Conservation (phyloP, 2,113 vertebrate species). For the Calyptommatus sinebrachiatus region DNA sequence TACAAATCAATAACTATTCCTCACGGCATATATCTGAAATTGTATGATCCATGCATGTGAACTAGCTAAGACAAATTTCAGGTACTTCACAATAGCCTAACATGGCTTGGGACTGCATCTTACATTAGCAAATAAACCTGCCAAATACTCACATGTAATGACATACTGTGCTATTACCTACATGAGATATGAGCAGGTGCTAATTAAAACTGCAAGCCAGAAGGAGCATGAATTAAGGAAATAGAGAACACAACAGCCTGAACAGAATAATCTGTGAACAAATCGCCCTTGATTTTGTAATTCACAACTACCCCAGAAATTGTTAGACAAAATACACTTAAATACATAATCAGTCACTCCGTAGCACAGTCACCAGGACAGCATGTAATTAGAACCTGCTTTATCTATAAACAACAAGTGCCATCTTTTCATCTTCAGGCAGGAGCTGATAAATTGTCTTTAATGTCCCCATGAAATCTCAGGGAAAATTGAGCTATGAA, state of each 20-base stretch:
- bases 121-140: conserved; percentile 37
- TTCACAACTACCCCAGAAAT: conserved; percentile 71
- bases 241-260: conserved; percentile 32
- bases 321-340: conserved; percentile 72
- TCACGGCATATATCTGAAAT: no score
- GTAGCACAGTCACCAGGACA: conserved; percentile 67
- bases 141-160: conserved; percentile 50
- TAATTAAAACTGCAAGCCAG: conserved; percentile 79
- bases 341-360: conserved; percentile 69
- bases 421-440: conserved; percentile 9
- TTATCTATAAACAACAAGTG: conserved; percentile 32
- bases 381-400: conserved; percentile 69
- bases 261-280: conserved; percentile 62
- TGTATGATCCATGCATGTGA: neutral
- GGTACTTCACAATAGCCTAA: neutral
- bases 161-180: conserved; percentile 64
- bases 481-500: neutral
- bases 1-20: neutral
- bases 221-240: conserved; percentile 69
- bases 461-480: neutral
- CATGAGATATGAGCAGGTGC: conserved; percentile 67
- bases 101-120: neutral
- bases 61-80: neutral
- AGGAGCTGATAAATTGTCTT: conserved; percentile 24
- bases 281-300: conserved; percentile 73